These are phyloP conservation scores for Riptortus pedestris DNA, from an alignment of 1,140 invertebrate species.

Conservation along the genomic window DNA sequence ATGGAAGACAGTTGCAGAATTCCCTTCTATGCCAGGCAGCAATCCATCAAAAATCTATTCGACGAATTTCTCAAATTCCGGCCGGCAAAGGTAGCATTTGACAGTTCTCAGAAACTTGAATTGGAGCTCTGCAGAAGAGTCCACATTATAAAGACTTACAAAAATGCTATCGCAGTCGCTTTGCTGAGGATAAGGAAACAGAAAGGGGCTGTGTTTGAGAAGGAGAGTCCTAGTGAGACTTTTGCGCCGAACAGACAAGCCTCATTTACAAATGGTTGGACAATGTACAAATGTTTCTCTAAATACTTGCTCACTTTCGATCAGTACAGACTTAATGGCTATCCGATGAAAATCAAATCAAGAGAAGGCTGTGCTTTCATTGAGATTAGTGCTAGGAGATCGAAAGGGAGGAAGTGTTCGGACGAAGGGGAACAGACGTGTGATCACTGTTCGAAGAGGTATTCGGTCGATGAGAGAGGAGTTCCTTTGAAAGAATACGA, in stretches of 20 bases:
- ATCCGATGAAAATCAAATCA: not conserved
- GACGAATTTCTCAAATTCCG: not conserved
- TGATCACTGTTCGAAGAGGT: not conserved
- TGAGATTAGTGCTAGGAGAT: not conserved
- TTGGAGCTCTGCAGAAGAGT: not conserved
- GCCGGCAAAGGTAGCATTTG: not conserved
- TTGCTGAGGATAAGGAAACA: not conserved
- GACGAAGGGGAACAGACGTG: not conserved
- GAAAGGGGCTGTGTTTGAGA: not conserved
- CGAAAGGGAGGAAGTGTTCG: not conserved
- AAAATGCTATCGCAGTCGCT: not conserved
- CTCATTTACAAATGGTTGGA: not conserved
- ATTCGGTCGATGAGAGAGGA: not conserved
- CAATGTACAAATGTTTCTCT: conserved; percentile 13
- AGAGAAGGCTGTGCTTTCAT: conserved; percentile 7
- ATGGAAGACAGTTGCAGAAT: not conserved
- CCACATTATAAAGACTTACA: not conserved
- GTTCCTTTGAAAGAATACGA: conserved; percentile 3
- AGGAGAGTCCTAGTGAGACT: not conserved
- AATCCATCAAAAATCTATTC: not conserved
- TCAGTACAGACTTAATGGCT: conserved; percentile 8
- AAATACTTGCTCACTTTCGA: not conserved
- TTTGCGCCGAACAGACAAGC: not conserved
- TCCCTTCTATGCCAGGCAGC: not conserved
- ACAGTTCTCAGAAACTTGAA: not conserved